Conservation (phyloP, 2,888 invertebrate genomes). For the Caenorhabditis wallacei region DNA sequence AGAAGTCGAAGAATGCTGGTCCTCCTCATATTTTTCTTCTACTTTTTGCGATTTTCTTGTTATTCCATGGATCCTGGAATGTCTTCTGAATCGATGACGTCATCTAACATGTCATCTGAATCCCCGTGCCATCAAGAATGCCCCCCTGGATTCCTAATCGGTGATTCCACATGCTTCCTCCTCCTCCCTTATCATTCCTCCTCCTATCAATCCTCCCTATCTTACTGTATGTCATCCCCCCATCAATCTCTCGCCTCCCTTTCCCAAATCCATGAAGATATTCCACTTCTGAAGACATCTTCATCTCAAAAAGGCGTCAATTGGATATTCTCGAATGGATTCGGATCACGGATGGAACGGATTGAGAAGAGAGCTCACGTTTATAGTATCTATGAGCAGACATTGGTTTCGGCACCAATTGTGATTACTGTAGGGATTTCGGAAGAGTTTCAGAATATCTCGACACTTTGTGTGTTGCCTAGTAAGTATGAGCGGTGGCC, state of each 20-base stretch:
- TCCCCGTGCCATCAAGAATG: slow-evolving; percentile 18
- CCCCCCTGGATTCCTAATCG: slow-evolving; percentile 27
- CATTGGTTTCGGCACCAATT: slow-evolving; percentile 10
- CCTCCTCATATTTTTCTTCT: not conserved
- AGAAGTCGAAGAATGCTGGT: not conserved
- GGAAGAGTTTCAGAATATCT: slow-evolving; percentile 17
- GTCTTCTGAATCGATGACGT: not conserved
- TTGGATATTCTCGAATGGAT: slow-evolving; percentile 46
- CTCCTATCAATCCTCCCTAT: slow-evolving; percentile 38
- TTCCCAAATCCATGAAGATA: slow-evolving; percentile 1
- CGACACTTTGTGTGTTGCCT: slow-evolving; percentile 31
- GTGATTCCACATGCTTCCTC: slow-evolving; percentile 27
- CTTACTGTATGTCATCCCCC: slow-evolving; percentile 22
- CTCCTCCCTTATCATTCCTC: slow-evolving; percentile 10
- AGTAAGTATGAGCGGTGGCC: slow-evolving; percentile 35
- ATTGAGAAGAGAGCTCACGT: slow-evolving; percentile 30
- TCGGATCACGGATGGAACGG: slow-evolving; percentile 33
- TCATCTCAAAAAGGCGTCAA: slow-evolving; percentile 6
- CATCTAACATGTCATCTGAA: not conserved
- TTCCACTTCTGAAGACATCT: not conserved
- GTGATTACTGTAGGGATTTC: slow-evolving; percentile 21
- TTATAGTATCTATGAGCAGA: slow-evolving; percentile 38
- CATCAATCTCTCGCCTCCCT: slow-evolving; percentile 30
- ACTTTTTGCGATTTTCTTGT: not conserved
- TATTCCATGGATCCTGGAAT: not conserved